These are phyloP conservation scores for Microplitis mediator DNA, from an alignment of 1,140 invertebrate species.

Conservation along the genomic window DNA sequence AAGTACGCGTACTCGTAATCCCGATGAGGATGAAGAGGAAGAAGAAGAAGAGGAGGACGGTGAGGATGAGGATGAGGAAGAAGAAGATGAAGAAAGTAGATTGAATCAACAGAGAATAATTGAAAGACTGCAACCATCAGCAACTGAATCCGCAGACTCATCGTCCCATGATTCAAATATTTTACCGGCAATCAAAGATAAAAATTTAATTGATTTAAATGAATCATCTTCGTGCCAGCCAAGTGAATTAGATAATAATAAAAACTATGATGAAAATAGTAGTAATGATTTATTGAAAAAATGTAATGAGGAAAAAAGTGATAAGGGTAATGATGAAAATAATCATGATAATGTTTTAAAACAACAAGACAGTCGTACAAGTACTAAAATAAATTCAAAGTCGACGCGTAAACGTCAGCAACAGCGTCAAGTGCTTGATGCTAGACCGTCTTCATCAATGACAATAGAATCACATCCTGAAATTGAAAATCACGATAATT, in stretches of 20 bases:
- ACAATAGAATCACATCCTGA: slow-evolving; percentile 37
- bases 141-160: not conserved
- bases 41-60: slow-evolving; percentile 26
- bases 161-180: not conserved
- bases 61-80: slow-evolving; percentile 1
- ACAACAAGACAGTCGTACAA: slow-evolving; percentile 34
- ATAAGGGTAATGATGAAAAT: slow-evolving; percentile 40
- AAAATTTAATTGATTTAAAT: no score
- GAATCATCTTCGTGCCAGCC: not conserved
- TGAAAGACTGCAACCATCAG: slow-evolving; percentile 1
- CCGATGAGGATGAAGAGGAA: slow-evolving; percentile 27
- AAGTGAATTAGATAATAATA: not conserved
- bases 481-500: slow-evolving; percentile 46
- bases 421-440: slow-evolving; percentile 11
- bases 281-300: not conserved
- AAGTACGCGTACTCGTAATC: not conserved
- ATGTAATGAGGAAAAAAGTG: not conserved
- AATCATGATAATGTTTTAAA: slow-evolving; percentile 43
- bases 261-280: not conserved
- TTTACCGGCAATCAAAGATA: no score
- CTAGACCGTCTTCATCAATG: slow-evolving; percentile 29
- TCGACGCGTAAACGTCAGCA: slow-evolving; percentile 33
- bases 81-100: not conserved
- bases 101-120: not conserved
- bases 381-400: slow-evolving; percentile 27